A percentile compares a stretch with the other conserved stretches of the same genome.
These are phyloP conservation scores for Penaeus vannamei DNA, from an alignment of 1,140 invertebrate species.

Conservation along the genomic window DNA sequence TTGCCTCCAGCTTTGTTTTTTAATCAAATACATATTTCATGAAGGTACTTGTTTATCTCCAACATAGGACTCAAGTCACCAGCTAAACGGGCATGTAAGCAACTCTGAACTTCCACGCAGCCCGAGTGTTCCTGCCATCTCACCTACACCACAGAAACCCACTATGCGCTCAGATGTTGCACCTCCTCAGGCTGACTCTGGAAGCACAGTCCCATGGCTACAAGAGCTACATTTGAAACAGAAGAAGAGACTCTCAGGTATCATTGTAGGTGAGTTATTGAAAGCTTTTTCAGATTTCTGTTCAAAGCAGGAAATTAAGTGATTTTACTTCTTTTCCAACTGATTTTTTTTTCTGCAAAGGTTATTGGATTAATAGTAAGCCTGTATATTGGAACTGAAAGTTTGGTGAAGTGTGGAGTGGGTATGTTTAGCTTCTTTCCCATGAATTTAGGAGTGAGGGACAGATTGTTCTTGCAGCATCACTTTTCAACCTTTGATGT, in stretches of 20 bases:
- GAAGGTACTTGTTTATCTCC: neutral
- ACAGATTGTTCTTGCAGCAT: no score
- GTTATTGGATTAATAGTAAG: neutral
- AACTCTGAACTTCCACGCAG: slow-evolving; percentile 40
- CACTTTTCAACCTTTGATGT: no score
- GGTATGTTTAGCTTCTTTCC: no score
- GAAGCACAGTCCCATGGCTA: slow-evolving; percentile 38
- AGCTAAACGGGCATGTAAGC: slow-evolving; percentile 38
- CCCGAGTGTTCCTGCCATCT: slow-evolving; percentile 26
- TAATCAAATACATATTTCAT: neutral
- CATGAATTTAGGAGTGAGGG: no score
- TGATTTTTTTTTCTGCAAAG: neutral
- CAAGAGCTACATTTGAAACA: slow-evolving; percentile 44
- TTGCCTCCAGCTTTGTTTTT: neutral
- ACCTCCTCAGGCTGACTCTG: slow-evolving; percentile 10
- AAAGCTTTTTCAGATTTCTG: neutral
- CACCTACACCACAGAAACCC: neutral
- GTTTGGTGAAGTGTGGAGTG: no score
- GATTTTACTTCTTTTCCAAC: neutral
- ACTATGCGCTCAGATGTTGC: neutral
- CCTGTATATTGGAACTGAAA: no score
- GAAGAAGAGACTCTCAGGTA: slow-evolving; percentile 48
- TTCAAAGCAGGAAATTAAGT: neutral
- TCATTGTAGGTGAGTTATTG: neutral
- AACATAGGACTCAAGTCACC: slow-evolving; percentile 25